Evolutionary conservation across 2,888 invertebrate species (phyloP), one percentile per base, ranked within the genome.

Genomic region (Hylaea fasciaria): DNA sequence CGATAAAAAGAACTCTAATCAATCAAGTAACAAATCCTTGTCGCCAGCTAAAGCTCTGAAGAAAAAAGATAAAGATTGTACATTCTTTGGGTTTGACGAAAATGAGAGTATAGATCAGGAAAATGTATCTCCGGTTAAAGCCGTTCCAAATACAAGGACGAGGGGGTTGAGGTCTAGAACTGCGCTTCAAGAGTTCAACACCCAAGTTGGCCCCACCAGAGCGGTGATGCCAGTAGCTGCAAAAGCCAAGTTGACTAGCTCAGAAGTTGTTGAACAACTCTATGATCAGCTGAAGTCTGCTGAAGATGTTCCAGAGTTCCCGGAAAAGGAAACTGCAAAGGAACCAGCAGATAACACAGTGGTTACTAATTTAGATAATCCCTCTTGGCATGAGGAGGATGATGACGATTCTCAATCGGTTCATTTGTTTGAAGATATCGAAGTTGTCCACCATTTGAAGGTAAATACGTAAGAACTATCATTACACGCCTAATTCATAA

Each of bases 61-160:
- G 48, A 68, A 75, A 16, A 77, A 80, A 41, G 69, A 83, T 39
- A 82, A 81, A 52, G 76, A 85, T 64, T 62, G 73, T 1, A 88
- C 87, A 63, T 91, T 80, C 64, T 93, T 92, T 74, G 93, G 93
- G 0, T 93, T 93, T 81, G 90, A 93, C 79, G 90, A 92, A 11
- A 87, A 76, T 66, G 86, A 85, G 29, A 77, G 77, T 64, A 64
- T 69, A 47, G 85, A 89, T 64, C 82, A 80, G 65, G 91, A 92
- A 60, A 92, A 93, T 81, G 62, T 87, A 12, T 86, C 86, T 12
- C 91, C 91, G 7, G 59, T 74, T 10, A 89, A 88, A 72, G 65
- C 45, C 0, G 59, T 71, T 28, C 71, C 73, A 9, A 77, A 76
- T 39, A 67, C 69, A 14, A 81, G 65, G 39, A 67, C 69, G 1